Evolutionary conservation across 2,888 invertebrate species (phyloP).

Genomic region (Amblyteles armatorius): DNA sequence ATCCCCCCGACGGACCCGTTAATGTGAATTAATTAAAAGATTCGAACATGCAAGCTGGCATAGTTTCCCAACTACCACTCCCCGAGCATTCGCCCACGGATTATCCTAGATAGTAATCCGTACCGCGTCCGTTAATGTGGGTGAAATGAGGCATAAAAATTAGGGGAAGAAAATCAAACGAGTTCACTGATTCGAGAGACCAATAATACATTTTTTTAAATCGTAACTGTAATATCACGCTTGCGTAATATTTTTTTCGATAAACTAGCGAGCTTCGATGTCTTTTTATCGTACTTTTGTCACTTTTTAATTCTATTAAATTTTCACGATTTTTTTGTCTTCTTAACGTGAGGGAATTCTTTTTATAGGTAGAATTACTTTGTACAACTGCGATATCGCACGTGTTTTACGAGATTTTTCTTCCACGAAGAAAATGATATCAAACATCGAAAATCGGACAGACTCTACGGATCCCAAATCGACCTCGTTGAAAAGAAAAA

Average conservation of each 20-base stretch:
- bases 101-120: not conserved
- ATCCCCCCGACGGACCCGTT: constrained; percentile 1
- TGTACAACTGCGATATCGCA: not conserved
- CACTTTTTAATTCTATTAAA: not conserved
- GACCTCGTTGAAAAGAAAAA: not conserved
- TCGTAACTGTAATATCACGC: not conserved
- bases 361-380: not conserved
- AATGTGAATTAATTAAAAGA: constrained; percentile 47
- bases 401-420: not conserved
- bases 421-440: not conserved
- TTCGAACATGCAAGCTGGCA: constrained; percentile 25
- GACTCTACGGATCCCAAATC: constrained; percentile 25
- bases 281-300: not conserved
- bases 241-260: not conserved
- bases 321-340: not conserved
- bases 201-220: not conserved
- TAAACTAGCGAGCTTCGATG: too few species aligned
- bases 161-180: too few species aligned
- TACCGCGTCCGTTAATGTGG: not conserved
- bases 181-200: not conserved
- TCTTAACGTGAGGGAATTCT: not conserved
- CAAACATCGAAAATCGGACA: not conserved
- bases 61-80: not conserved
- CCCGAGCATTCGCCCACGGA: not conserved
- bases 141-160: constrained; percentile 8